Percentiles rank a stretch among this genome's conserved stretches.
Conservation (phyloP, 2,888 invertebrate species). For the Archips crataeganus region DNA sequence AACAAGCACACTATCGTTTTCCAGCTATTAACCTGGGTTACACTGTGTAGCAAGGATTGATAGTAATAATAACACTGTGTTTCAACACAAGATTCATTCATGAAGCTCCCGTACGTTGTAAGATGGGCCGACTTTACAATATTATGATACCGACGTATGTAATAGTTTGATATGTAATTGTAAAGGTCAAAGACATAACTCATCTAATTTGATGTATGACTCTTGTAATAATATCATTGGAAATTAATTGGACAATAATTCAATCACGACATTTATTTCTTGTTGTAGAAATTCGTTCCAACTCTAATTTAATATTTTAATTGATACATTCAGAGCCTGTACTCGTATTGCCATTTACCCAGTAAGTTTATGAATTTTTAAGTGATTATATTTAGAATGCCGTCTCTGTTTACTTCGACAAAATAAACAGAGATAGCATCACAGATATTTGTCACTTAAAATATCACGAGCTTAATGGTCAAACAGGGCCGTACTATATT, state of each 20-base stretch:
- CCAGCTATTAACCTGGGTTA: background rate
- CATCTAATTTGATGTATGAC: conserved; percentile 42
- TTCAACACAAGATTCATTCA: background rate
- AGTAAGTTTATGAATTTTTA: too few species aligned
- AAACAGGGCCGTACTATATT: background rate
- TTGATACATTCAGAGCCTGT: conserved; percentile 11
- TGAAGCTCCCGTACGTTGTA: conserved; percentile 5
- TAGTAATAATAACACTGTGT: background rate
- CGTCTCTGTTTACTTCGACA: too few species aligned
- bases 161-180: conserved; percentile 40
- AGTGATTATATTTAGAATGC: too few species aligned
- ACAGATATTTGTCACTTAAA: too few species aligned
- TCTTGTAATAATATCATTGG: conserved; percentile 38
- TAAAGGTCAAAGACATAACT: conserved; percentile 41
- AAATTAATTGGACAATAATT: conserved; percentile 43
- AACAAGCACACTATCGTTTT: conserved; percentile 17
- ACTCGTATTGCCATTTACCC: too few species aligned
- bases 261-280: conserved; percentile 32
- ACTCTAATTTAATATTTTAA: background rate
- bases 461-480: too few species aligned
- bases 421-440: too few species aligned
- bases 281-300: conserved; percentile 15
- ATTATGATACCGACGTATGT: conserved; percentile 1
- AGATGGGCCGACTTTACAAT: conserved; percentile 3
- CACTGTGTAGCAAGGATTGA: conserved; percentile 2